phyloP scores from a whole-genome alignment of 1,140 invertebrate species.

The Zaprionus taronus region DNA sequence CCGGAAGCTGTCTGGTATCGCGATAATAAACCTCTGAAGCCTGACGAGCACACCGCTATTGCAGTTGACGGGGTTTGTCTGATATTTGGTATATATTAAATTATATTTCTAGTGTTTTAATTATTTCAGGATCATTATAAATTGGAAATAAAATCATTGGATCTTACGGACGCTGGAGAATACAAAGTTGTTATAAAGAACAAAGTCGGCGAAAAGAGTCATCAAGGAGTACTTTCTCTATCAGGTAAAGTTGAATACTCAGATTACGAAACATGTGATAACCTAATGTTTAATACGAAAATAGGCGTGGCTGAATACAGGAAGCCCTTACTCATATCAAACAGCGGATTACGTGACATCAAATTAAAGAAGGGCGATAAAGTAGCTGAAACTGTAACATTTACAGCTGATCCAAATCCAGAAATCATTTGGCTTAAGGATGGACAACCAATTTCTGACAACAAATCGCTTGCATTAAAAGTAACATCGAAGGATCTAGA shows the following conservation, averaged over 20 bases:
- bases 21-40: constrained; percentile 88
- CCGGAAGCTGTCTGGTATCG: constrained; percentile 92
- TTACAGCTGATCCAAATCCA: constrained; percentile 92
- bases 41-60: constrained; percentile 87
- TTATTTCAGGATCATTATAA: constrained; percentile 87
- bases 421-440: constrained; percentile 86
- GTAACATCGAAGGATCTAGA: constrained; percentile 88
- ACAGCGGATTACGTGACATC: constrained; percentile 86
- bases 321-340: constrained; percentile 89
- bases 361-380: constrained; percentile 87
- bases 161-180: constrained; percentile 90
- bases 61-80: constrained; percentile 87
- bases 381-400: constrained; percentile 91
- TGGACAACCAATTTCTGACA: constrained; percentile 83
- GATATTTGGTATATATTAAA: background rate
- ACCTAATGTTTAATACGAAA: constrained; percentile 1
- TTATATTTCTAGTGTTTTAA: background rate
- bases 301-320: constrained; percentile 90
- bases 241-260: constrained; percentile 85
- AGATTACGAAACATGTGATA: constrained; percentile 27
- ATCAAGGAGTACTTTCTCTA: constrained; percentile 89
- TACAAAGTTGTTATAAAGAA: constrained; percentile 92
- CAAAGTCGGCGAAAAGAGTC: constrained; percentile 89
- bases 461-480: constrained; percentile 85
- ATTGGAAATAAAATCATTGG: constrained; percentile 88